Conservation (phyloP, 2,113 vertebrate species). For the Rhineura floridana region DNA sequence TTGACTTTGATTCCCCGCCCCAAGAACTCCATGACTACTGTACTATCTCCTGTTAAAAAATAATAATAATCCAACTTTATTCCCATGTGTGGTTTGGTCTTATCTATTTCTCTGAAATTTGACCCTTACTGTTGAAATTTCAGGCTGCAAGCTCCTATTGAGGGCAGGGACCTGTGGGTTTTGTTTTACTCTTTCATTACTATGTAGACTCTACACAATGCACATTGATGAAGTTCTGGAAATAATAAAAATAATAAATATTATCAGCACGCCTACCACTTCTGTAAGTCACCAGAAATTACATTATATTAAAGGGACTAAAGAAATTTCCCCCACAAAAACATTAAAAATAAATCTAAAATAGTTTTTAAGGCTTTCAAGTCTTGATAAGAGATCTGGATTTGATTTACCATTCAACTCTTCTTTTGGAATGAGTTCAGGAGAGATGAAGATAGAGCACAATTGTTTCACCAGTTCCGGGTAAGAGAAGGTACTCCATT, state of each 20-base stretch:
- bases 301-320: not conserved
- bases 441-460: conserved; percentile 81
- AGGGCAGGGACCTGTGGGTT: not conserved
- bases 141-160: not conserved
- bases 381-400: not conserved
- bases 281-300: not conserved
- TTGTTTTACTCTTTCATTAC: not conserved
- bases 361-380: not conserved
- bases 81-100: not conserved
- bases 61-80: not conserved
- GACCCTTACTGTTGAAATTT: not conserved
- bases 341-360: not conserved
- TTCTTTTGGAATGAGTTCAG: conserved; percentile 74
- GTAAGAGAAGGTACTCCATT: conserved; percentile 84
- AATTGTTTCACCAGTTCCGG: conserved; percentile 84
- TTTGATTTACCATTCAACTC: conserved; percentile 78
- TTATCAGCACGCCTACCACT: not conserved
- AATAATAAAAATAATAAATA: not conserved
- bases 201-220: not conserved
- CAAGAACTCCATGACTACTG: too few species aligned
- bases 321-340: not conserved
- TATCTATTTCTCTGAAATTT: not conserved
- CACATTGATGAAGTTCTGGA: not conserved
- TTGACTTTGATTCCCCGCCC: not conserved
- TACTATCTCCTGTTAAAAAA: not conserved